A percentile compares a stretch with the other conserved stretches of the same genome.
phyloP scores from a whole-genome alignment of 37 sponge, comb jelly and placozoan species.

The Cliona cf. orientalis region DNA sequence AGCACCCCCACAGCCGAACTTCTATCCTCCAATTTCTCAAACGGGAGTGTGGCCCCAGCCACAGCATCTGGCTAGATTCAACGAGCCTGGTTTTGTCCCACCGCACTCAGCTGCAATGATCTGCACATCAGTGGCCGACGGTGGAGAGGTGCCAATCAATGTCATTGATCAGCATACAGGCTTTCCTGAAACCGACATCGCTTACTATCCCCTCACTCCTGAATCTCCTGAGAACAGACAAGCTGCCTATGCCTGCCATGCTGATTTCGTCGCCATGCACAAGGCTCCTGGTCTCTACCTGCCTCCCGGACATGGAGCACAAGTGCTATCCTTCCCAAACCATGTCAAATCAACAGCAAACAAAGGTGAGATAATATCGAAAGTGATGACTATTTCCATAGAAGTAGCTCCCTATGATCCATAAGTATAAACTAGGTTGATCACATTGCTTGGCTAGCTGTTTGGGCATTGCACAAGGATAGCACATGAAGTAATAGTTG shows the following conservation, averaged over 20 bases:
- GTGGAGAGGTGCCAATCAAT: constrained; percentile 12
- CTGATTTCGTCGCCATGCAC: background rate
- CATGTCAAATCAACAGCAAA: no score
- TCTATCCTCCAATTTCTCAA: background rate
- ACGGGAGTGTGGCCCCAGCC: no score
- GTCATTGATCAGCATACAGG: constrained; percentile 1
- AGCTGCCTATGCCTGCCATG: background rate
- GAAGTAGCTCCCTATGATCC: no score
- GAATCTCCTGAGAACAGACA: background rate
- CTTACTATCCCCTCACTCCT: constrained; percentile 10
- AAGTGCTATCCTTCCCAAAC: no score
- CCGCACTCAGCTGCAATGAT: no score
- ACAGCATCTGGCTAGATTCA: no score
- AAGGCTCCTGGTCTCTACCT: background rate
- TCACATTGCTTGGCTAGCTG: no score
- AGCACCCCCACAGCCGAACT: background rate
- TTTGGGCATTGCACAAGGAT: no score
- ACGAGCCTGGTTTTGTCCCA: no score
- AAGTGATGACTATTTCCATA: no score
- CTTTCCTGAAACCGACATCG: background rate
- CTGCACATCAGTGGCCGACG: background rate
- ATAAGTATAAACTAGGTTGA: no score
- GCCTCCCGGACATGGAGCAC: background rate
- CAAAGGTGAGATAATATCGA: no score
- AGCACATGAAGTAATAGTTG: background rate